A percentile compares a stretch with the other conserved stretches of the same genome.
phyloP scores from a whole-genome alignment of 2,888 invertebrate species.

The Cephus sareptanus region DNA sequence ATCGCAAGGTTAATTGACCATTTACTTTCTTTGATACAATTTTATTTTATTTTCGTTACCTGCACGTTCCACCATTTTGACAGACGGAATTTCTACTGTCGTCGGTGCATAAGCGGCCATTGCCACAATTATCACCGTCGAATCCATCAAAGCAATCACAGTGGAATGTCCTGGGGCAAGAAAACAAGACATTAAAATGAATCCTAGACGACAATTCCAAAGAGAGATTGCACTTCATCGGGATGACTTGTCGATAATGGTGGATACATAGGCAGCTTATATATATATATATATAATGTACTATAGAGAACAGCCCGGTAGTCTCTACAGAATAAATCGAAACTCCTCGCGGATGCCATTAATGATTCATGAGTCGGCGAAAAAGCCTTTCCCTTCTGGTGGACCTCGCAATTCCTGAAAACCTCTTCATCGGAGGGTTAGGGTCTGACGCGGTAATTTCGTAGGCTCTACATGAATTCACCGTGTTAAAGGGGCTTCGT shows the following conservation, averaged over 20 bases:
- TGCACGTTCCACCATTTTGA: conserved; percentile 86
- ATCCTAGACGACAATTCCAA: neutral
- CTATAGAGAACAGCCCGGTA: neutral
- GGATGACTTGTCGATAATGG: neutral
- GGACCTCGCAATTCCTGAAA: neutral
- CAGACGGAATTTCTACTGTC: conserved; percentile 74
- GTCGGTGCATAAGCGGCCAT: conserved; percentile 82
- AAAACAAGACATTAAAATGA: neutral
- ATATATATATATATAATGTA: neutral
- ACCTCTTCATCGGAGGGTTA: neutral
- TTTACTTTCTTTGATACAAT: neutral
- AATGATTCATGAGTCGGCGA: conserved; percentile 1
- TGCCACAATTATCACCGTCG: conserved; percentile 82
- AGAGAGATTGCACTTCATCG: neutral
- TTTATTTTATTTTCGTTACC: conserved; percentile 68
- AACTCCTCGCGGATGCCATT: neutral
- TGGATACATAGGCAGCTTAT: neutral
- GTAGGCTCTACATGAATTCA: neutral
- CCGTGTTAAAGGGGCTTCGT: neutral
- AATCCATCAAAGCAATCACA: conserved; percentile 87
- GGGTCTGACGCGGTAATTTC: neutral
- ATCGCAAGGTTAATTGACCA: neutral
- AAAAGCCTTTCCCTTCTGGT: neutral
- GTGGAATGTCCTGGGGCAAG: conserved; percentile 74
- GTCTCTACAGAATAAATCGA: neutral